Evolutionary conservation across 2,888 invertebrate species (phyloP), one percentile per base, ranked within the genome.

Genomic region (Erebia aethiops): DNA sequence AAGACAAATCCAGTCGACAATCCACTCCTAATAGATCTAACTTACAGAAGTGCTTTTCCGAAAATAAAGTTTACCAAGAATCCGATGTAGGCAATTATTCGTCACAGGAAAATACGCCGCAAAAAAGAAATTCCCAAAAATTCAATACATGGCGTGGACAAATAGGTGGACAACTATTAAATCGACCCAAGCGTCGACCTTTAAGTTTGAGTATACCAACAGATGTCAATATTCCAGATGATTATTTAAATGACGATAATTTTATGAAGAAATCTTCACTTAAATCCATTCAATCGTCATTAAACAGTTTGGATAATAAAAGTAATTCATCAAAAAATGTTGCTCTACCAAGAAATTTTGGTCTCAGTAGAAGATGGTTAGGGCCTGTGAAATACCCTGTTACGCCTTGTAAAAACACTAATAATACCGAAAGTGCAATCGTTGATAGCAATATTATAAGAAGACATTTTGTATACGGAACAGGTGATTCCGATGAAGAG

Each of bases 361-460:
- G 95, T 1, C 82, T 95, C 54, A 92, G 95, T 71, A 88, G 95
- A 76, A 93, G 92, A 76, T 95, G 95, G 95, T 79, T 94, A 63
- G 95, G 95, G 0, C 95, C 95, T 21, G 95, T 95, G 0, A 87
- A 93, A 75, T 95, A 95, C 83, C 95, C 95, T 3, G 95, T 95
- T 8, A 95, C 95, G 49, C 95, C 95, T 57, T 93, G 95, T 69
- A 95, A 95, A 79, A 92, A 91, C 75, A 88, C 82, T 69, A 85
- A 82, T 76, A 77, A 78, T 70, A 78, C 81, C 70, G 83, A 82
- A 49, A 83, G 87, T 86, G 88, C 87, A 86, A 87, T 88, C 56
- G 79, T 79, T 58, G 85, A 87, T 62, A 87, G 87, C 71, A 89
- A 89, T 82, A 84, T 91, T 66, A 84, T 89, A 35, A 86, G 86